Base-by-base conservation (phyloP, 2,797 vertebrate species). In the Amblyopsis hoosieri region DNA sequence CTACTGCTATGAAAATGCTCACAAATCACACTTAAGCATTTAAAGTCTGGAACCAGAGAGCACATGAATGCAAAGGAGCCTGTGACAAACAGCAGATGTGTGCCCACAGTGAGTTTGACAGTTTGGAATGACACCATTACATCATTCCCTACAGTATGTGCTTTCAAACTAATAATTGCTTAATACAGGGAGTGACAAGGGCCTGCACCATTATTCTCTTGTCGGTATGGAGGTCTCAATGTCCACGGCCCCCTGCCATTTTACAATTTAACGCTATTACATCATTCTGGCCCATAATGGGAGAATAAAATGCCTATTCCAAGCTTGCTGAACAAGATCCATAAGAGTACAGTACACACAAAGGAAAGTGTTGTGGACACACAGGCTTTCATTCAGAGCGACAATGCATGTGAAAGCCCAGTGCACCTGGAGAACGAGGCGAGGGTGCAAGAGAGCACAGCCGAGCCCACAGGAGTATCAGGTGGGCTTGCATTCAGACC, bases 21-120 rank as follows among this genome's bases (percentile, higher is more conserved):
- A 85, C 79, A 84, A 85, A 84, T 86, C 79, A 78, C 75, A 78
- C 68, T 71, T 81, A 85, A 86, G 83, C 69, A 83, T 66, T 76
- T 84, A 50, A 8, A 57, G 64, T 66, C 75, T 53, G 62, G 82
- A 82, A 81, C 77, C 66, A 69, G 57, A 76, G 64, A 45, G 58
- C 64, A 78, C 60, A 67, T 55, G 69, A 53, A 49, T 62, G 60
- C 65, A 57, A 76, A 42, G 14, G 45, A 67, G 47, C 17, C 33
- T 37, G n/a, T 11, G 61, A 19, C 42, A 54, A 54, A 63, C 42
- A 63, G 53, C 31, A 19, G 59, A 45, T 46, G 46, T 66, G 17
- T 23, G 51, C 51, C 17, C 3, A 29, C 23, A 29, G 23, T 29
- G 46, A 13, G 15, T 33, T 51, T 29, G 11, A 45, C 56, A 12